These are phyloP conservation scores for Ariolimax columbianus DNA, from an alignment of 2,888 invertebrate species.

Conservation along the genomic window DNA sequence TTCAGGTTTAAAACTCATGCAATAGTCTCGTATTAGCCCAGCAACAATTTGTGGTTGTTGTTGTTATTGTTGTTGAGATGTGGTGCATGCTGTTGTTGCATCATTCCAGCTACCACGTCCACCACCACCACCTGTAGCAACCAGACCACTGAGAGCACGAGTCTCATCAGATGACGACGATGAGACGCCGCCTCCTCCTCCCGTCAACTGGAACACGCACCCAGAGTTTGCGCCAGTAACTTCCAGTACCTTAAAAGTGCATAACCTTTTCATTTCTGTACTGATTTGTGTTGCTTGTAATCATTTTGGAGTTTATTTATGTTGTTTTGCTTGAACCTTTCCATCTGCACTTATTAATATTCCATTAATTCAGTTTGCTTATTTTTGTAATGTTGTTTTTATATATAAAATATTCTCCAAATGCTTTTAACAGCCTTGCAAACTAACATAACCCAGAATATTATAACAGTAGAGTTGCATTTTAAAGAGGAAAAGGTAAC, in stretches of 20 bases:
- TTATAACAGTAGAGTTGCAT: too few species aligned
- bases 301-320: background rate
- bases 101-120: constrained; percentile 29
- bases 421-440: background rate
- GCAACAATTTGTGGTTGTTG: background rate
- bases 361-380: background rate
- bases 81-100: constrained; percentile 45
- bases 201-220: constrained; percentile 49
- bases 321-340: background rate
- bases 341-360: background rate
- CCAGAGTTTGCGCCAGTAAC: constrained; percentile 38
- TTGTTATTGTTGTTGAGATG: background rate
- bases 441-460: background rate
- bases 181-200: constrained; percentile 5
- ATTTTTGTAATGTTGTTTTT: background rate
- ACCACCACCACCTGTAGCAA: constrained; percentile 2
- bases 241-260: constrained; percentile 44
- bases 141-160: background rate
- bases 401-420: background rate
- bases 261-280: constrained; percentile 22
- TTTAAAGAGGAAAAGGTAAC: too few species aligned
- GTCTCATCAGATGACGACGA: background rate
- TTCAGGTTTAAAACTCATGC: too few species aligned
- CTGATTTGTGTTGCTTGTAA: constrained; percentile 1
- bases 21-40: too few species aligned